Conservation (phyloP, 2,113 vertebrate genomes). For the Sceloporus tristichus region DNA sequence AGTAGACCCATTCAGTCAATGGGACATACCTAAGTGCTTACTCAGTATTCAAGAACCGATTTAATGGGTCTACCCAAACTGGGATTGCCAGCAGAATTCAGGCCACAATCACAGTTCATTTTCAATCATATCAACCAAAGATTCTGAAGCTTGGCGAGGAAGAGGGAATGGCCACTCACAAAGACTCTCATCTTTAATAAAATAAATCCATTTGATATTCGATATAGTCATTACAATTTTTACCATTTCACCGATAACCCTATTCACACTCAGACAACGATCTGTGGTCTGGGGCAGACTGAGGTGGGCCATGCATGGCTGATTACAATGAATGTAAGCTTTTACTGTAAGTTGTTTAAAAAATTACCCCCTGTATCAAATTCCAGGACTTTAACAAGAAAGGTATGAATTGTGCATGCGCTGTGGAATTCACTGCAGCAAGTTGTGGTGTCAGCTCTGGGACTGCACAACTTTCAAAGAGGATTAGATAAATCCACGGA, state of each 20-base stretch:
- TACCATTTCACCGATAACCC: constrained; percentile 17
- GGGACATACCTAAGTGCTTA: too few relatives aligned
- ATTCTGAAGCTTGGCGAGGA: neutral
- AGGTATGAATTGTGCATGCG: neutral
- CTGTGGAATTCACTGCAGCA: too few relatives aligned
- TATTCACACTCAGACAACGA: neutral
- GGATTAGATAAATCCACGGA: too few relatives aligned
- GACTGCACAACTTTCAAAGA: too few relatives aligned
- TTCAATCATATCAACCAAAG: neutral
- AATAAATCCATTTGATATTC: neutral
- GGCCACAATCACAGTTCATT: neutral
- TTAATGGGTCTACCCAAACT: too few relatives aligned
- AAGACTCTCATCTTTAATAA: rapidly evolving
- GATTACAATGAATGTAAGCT: too few relatives aligned
- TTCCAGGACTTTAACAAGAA: neutral
- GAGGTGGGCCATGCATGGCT: too few relatives aligned
- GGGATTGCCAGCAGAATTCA: too few relatives aligned
- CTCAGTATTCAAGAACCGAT: too few relatives aligned
- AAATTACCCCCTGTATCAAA: neutral
- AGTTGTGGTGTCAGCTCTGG: too few relatives aligned
- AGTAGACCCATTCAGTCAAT: too few relatives aligned
- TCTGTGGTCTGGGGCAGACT: too few relatives aligned
- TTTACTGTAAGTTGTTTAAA: neutral
- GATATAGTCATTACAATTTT: rapidly evolving
- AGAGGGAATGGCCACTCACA: neutral